Evolutionary conservation across 2,888 invertebrate genomes (phyloP).

Genomic region (Ametastegia equiseti): DNA sequence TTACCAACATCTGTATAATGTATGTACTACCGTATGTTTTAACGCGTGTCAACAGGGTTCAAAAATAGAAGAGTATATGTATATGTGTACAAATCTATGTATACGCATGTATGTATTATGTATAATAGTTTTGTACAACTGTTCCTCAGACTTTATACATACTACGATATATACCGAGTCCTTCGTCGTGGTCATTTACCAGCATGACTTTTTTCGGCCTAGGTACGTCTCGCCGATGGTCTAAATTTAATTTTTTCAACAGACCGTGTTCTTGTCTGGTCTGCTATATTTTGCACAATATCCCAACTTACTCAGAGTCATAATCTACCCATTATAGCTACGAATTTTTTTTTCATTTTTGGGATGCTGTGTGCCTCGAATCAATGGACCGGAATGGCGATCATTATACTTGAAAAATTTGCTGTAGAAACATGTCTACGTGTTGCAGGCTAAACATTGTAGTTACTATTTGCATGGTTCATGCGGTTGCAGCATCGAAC

Average conservation of each 20-base stretch:
- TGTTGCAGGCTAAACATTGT: conserved; percentile 29
- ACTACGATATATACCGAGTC: no score
- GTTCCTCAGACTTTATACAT: background rate
- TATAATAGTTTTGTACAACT: background rate
- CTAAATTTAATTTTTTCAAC: background rate
- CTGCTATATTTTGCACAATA: no score
- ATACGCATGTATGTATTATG: background rate
- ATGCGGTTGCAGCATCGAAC: conserved; percentile 38
- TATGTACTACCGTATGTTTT: conserved; percentile 23
- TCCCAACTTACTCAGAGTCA: no score
- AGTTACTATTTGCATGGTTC: conserved; percentile 19
- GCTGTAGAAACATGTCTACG: background rate
- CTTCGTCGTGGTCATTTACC: background rate
- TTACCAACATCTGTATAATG: background rate
- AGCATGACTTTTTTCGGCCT: background rate
- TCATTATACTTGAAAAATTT: no score
- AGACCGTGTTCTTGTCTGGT: background rate
- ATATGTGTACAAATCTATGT: background rate
- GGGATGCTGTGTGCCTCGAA: no score
- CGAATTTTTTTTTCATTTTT: no score
- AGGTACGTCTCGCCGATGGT: background rate
- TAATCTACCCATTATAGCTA: no score
- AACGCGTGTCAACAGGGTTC: conserved; percentile 33
- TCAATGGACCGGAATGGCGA: no score
- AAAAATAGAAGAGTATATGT: conserved; percentile 15